Conservation (phyloP, 2,113 vertebrate species). For the Istiophorus platypterus region DNA sequence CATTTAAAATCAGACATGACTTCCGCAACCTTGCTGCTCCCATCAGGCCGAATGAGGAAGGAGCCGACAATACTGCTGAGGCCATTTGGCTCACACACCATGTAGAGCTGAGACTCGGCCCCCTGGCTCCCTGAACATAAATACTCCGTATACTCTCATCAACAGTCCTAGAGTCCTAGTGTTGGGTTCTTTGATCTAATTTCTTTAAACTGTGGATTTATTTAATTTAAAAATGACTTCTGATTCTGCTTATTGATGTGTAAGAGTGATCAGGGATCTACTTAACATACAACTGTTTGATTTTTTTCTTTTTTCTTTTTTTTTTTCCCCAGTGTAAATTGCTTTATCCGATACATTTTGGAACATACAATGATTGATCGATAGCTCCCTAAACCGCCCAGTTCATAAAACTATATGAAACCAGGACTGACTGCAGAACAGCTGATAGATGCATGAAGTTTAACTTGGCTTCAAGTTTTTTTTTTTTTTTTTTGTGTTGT, state of each 20-base stretch:
- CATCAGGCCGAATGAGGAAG: slow-evolving; percentile 90
- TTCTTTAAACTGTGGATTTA: slow-evolving; percentile 17
- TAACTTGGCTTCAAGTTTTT: not conserved
- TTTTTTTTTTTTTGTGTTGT: not conserved
- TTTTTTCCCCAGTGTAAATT: slow-evolving; percentile 9
- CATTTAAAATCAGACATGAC: slow-evolving; percentile 97
- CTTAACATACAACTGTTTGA: not conserved
- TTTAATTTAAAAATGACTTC: slow-evolving; percentile 53
- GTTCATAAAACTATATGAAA: slow-evolving; percentile 12
- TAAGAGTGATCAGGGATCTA: not conserved
- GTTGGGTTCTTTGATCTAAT: slow-evolving; percentile 28
- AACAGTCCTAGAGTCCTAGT: slow-evolving; percentile 25
- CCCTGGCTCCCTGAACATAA: slow-evolving; percentile 86
- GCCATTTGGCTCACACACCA: slow-evolving; percentile 97
- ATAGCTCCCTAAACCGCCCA: not conserved
- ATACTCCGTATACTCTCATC: not conserved
- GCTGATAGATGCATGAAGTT: not conserved
- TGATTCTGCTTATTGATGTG: slow-evolving; percentile 53
- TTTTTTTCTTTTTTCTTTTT: slow-evolving; percentile 9
- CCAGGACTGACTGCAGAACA: slow-evolving; percentile 2
- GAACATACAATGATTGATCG: not conserved
- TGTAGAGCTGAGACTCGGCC: slow-evolving; percentile 94
- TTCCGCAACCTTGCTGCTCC: slow-evolving; percentile 95
- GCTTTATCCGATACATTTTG: slow-evolving; percentile 1
- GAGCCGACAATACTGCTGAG: slow-evolving; percentile 81